Evolutionary conservation across 1,140 invertebrate species (phyloP).

Genomic region (Periplaneta americana): DNA sequence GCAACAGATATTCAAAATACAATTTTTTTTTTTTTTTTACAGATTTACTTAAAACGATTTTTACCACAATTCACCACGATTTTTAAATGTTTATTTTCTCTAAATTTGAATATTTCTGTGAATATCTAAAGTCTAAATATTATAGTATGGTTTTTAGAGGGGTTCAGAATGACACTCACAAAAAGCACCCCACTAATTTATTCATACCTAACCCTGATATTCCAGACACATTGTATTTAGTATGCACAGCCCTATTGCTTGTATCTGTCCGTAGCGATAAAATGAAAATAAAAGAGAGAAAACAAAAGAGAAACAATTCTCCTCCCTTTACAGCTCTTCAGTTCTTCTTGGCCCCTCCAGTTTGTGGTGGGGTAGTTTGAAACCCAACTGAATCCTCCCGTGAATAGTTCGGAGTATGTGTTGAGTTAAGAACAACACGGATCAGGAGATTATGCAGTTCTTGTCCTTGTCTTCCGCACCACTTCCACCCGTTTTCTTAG

Average conservation of each 20-base stretch:
- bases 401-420: background rate
- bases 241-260: background rate
- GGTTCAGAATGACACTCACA: background rate
- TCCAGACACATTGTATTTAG: background rate
- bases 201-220: background rate
- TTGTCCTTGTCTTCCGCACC: conserved; percentile 45
- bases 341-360: background rate
- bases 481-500: conserved; percentile 30
- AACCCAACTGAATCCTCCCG: background rate
- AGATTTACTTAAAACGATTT: background rate
- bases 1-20: background rate
- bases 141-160: background rate
- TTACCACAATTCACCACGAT: background rate
- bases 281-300: background rate
- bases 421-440: background rate
- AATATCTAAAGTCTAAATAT: background rate
- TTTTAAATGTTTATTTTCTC: background rate
- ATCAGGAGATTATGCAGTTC: conserved; percentile 67
- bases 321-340: background rate
- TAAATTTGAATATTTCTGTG: background rate
- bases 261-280: background rate
- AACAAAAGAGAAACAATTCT: background rate
- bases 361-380: background rate
- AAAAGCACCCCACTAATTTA: background rate
- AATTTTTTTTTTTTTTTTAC: too few species aligned